Base-by-base conservation (phyloP, 1,140 invertebrate genomes). In the Bombus picipes region DNA sequence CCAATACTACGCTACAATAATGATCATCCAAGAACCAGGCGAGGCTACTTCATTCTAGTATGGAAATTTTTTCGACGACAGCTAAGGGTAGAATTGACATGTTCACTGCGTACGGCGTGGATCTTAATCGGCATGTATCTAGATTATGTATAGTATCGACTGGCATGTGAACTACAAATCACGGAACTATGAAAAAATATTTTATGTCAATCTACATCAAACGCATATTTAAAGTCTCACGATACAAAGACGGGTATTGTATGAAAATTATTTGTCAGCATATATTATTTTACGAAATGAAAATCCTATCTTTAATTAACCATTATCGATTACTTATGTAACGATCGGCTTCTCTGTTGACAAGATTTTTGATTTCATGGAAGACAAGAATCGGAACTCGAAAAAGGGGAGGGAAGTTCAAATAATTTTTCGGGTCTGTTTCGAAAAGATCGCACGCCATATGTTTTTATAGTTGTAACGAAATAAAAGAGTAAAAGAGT, bases 51-150 rank as follows among this genome's bases (percentile, higher is more conserved):
- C 43, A 37, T 74, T 71, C 70, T 18, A 28, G 9, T 68, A 73
- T 89, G 87, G 87, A 89, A 86, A 89, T 87, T 89, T 89, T 80
- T 70, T 87, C 32, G 32, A 75, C 62, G 5, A 43, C 10, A 37
- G 53, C 28, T 1, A 28, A 71, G 57, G 73, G 32, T 25, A 32
- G 13, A 32, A 80, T 53, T 65, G 62, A 85, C 32, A 32, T 39
- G 34, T 80, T 84, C 47, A 53, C 1, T 22, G 6, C 18, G 47
- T 53, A 53, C 5, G 47, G 18, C 47, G 47, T 22, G 18, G 47
- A 22, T 53, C 47, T 53, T 53, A 53, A 53, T 53, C 18, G 18
- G 5, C 47, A 53, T 53, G 47, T 53, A 53, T 53, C 6, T 53
- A 53, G 5, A n/a, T 62, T n/a, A 62, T 62, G 9, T 59, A 28